Conservation (phyloP, 2,888 invertebrate species). For the Drepanosiphum platanoidis region DNA sequence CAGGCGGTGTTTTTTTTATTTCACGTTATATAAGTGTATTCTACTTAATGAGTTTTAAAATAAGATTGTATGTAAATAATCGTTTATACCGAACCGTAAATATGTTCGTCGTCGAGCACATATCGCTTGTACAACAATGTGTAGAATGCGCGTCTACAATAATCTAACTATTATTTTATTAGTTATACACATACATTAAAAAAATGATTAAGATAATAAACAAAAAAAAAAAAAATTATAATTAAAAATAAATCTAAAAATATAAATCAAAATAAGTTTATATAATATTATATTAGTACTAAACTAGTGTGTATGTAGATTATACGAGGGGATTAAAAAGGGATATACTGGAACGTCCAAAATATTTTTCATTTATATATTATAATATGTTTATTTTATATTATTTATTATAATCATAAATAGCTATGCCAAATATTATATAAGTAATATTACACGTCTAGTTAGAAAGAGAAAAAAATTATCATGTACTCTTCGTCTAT, state of each 20-base stretch:
- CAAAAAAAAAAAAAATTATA: conserved; percentile 39
- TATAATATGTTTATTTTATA: conserved; percentile 22
- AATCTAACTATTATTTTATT: conserved; percentile 35
- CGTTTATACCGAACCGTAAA: conserved; percentile 3
- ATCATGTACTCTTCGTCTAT: neutral
- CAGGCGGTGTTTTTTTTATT: neutral
- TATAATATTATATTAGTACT: conserved; percentile 46
- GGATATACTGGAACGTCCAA: neutral
- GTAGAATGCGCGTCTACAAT: conserved; percentile 16
- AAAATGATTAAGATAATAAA: conserved; percentile 13
- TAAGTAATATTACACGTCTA: conserved; percentile 16
- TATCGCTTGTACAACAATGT: neutral
- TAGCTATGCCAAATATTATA: conserved; percentile 22
- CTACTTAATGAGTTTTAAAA: conserved; percentile 25
- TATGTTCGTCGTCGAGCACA: neutral
- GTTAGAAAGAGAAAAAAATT: neutral
- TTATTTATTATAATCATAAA: conserved; percentile 25
- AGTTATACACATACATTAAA: conserved; percentile 21
- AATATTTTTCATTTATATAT: conserved; percentile 18
- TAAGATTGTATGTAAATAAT: conserved; percentile 28
- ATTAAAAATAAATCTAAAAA: conserved; percentile 60
- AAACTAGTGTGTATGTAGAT: conserved; percentile 35
- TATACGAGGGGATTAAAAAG: conserved; percentile 12
- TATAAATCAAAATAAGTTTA: conserved; percentile 46
- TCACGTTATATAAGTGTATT: conserved; percentile 17